Base-by-base conservation (phyloP, 2,113 vertebrate species). In the Salvelinus alpinus region DNA sequence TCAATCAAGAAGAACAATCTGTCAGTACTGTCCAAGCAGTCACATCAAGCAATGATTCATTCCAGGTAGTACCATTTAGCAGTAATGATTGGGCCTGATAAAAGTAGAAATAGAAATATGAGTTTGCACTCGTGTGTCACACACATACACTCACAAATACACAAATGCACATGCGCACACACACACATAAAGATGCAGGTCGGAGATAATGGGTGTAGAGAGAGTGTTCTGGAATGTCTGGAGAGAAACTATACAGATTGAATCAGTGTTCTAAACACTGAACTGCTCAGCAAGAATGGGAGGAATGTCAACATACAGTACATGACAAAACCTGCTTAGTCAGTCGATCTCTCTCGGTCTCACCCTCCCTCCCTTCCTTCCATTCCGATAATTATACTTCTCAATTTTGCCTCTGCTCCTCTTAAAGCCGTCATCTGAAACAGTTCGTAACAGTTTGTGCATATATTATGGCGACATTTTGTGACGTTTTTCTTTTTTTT, bases 271-370 rank as follows among this genome's bases (percentile, higher is more conserved):
- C 3, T 64, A 72, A n/a, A 76, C 77, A 25, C 75, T 44, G 9
- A 44, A 76, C 78, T 78, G 84, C 75, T 79, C 24, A 44, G 38
- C 38, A 44, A 76, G 86, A 90, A 90, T 82, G 79, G 62, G 9
- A 51, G 68, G 84, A 86, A 85, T 79, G 85, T 14, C 25, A 74
- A 73, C 38, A 11, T 44, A 44, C 38, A 11, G 51, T 9, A 12
- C 14, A 81, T 0, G 44, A 70, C 13, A 66, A 29, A 87, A 90
- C 88, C 78, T 80, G 84, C 51, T 70, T 1, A 64, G 38, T 44
- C 38, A 44, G 31, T 51, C 48, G 67, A 80, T 85, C 81, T 70
- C 64, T 74, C 69, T 20, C 20, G 72, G 18, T 51, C 29, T 18
- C 2, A 44, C 24, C 12, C 12, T 38, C 12, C 60, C 67, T 71